Evolutionary conservation across 2,888 invertebrate species (phyloP).

Genomic region (Volucella zonaria): DNA sequence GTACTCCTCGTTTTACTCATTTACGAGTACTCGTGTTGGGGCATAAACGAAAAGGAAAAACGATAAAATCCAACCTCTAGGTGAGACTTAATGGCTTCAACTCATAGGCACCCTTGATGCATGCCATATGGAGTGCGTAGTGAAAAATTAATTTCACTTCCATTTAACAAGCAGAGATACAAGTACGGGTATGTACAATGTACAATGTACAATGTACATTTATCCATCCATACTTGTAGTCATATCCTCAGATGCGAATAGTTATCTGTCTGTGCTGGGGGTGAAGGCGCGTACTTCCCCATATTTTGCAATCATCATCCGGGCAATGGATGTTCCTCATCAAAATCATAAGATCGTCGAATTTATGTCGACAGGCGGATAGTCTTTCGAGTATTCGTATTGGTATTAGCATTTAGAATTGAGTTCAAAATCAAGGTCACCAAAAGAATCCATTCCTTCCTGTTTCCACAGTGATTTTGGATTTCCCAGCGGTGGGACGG

Average conservation of each 20-base stretch:
- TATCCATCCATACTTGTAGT: no score
- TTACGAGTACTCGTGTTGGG: no score
- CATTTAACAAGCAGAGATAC: no score
- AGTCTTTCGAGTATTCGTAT: neutral
- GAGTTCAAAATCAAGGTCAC: conserved; percentile 72
- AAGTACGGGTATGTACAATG: no score
- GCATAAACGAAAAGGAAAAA: neutral
- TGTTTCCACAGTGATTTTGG: conserved; percentile 1
- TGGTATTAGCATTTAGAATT: conserved; percentile 39
- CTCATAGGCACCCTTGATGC: conserved; percentile 44
- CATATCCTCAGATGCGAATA: no score
- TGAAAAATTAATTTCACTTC: no score
- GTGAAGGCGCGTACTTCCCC: neutral
- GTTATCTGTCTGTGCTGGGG: no score
- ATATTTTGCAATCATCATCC: conserved; percentile 61
- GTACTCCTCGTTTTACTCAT: no score
- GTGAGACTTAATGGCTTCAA: conserved; percentile 66
- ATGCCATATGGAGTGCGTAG: conserved; percentile 53
- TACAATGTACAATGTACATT: no score
- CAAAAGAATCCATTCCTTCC: conserved; percentile 35
- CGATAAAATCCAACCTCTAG: conserved; percentile 32
- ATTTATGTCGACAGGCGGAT: conserved; percentile 62
- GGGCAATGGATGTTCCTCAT: conserved; percentile 65
- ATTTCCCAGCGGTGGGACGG: neutral
- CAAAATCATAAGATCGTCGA: conserved; percentile 61